Evolutionary conservation across 2,113 vertebrate genomes (phyloP).

Genomic region (Octodon degus): DNA sequence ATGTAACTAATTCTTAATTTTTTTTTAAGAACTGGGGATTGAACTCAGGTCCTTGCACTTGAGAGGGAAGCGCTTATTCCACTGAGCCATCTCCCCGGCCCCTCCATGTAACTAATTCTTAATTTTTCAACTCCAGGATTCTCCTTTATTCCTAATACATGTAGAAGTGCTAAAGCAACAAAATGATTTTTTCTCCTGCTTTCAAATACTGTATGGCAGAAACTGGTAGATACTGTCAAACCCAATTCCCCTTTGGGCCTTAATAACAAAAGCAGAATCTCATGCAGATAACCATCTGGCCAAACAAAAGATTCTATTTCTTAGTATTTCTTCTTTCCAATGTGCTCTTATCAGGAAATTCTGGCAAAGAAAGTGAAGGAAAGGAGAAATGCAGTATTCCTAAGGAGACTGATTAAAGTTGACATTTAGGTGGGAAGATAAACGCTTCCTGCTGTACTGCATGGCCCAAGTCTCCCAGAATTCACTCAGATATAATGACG

Average conservation of each 20-base stretch:
- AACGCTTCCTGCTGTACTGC: background rate
- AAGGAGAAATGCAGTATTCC: background rate
- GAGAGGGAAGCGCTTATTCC: no score
- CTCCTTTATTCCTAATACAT: background rate
- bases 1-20: background rate
- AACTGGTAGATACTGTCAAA: background rate
- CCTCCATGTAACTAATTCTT: no score
- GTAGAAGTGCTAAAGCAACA: background rate
- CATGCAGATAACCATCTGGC: background rate
- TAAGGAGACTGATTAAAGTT: background rate
- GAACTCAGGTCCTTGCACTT: no score
- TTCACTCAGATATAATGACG: background rate
- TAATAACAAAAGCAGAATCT: background rate
- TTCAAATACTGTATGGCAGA: background rate
- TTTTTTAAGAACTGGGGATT: no score
- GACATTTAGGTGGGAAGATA: background rate
- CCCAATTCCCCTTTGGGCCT: background rate
- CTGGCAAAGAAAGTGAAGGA: background rate
- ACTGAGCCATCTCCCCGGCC: no score
- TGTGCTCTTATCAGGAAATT: background rate
- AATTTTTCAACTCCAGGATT: background rate
- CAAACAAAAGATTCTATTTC: background rate
- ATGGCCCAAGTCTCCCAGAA: background rate
- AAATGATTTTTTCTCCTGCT: background rate
- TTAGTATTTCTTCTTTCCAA: background rate